A percentile compares a stretch with the other conserved stretches of the same genome.
Evolutionary conservation across 1,140 invertebrate genomes (phyloP).

Genomic region (Microplitis mediator): DNA sequence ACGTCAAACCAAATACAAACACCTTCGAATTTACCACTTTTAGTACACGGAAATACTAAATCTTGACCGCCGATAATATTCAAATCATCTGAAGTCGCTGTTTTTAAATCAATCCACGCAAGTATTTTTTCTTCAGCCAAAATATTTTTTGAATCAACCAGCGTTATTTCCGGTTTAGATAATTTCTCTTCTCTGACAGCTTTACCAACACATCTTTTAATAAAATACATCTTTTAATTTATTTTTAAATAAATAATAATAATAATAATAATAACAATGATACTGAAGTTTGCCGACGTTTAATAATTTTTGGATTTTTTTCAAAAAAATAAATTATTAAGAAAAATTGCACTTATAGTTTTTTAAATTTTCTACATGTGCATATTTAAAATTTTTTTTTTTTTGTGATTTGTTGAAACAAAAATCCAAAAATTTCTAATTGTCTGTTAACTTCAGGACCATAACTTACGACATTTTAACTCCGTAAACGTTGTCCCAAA

Average conservation of each 20-base stretch:
- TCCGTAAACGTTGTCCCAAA: constrained; percentile 94
- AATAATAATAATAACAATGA: not conserved
- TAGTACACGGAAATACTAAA: constrained; percentile 57
- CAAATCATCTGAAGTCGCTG: constrained; percentile 70
- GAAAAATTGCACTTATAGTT: too few relatives aligned
- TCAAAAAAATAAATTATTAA: too few relatives aligned
- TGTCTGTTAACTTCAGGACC: constrained; percentile 63
- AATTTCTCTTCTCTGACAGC: constrained; percentile 44
- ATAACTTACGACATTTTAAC: constrained; percentile 88
- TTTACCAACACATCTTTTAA: constrained; percentile 46
- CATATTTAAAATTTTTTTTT: too few relatives aligned
- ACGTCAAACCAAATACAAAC: constrained; percentile 89
- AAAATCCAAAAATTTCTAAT: not conserved
- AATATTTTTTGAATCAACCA: constrained; percentile 52
- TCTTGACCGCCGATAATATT: constrained; percentile 77
- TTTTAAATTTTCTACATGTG: too few relatives aligned
- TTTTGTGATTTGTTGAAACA: too few relatives aligned
- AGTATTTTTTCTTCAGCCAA: constrained; percentile 69
- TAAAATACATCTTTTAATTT: not conserved
- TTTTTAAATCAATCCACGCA: constrained; percentile 76
- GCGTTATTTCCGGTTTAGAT: constrained; percentile 51
- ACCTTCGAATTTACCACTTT: constrained; percentile 73
- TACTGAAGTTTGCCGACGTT: not conserved
- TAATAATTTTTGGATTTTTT: too few relatives aligned
- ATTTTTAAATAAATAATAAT: not conserved